These are phyloP conservation scores for Phalanger gymnotis DNA, from an alignment of 2,797 vertebrate species.

Conservation along the genomic window DNA sequence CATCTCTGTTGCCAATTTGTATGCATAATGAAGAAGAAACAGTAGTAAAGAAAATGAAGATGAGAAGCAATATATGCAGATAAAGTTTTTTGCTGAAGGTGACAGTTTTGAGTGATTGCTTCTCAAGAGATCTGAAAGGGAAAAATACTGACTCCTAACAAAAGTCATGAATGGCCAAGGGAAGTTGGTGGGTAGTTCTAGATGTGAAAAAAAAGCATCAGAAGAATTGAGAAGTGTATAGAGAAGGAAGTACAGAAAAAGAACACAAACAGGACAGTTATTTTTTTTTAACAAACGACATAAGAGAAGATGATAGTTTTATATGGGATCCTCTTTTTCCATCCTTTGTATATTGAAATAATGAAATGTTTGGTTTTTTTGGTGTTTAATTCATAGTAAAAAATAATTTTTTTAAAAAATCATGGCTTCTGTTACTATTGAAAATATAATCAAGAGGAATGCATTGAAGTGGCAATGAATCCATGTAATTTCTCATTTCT, in stretches of 20 bases:
- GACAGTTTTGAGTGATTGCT: not conserved
- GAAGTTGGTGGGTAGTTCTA: not conserved
- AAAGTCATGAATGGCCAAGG: not conserved
- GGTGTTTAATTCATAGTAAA: not conserved
- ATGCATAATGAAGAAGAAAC: not conserved
- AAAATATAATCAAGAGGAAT: not conserved
- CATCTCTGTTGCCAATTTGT: not conserved
- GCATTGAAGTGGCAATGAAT: not conserved
- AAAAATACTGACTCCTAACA: not conserved
- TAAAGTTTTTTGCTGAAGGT: not conserved
- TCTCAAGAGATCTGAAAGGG: not conserved
- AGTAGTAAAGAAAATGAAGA: not conserved
- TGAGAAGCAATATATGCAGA: not conserved
- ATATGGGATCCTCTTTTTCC: not conserved
- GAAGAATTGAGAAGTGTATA: not conserved
- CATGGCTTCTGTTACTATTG: not conserved
- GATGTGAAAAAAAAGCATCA: not conserved
- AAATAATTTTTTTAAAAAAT: not conserved
- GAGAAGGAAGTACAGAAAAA: not conserved
- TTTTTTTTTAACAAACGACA: not conserved
- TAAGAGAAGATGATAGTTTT: too few species aligned
- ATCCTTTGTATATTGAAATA: not conserved
- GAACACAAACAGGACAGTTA: not conserved
- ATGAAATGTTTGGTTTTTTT: not conserved
- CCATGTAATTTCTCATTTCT: not conserved